Evolutionary conservation across 2,888 invertebrate genomes (phyloP).

Genomic region (Vanessa cardui): DNA sequence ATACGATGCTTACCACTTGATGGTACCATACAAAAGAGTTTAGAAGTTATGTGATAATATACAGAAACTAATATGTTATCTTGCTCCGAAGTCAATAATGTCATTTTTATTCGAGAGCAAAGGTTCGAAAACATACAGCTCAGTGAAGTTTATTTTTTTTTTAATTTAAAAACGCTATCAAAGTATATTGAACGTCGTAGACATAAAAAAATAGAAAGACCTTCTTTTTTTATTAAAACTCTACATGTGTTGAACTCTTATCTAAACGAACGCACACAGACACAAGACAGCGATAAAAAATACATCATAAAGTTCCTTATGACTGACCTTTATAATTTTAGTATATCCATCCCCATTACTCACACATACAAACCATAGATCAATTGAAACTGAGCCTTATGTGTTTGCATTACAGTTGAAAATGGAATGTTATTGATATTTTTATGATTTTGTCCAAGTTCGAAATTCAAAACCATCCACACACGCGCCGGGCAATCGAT

Average conservation of each 20-base stretch:
- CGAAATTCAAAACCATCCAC: slow-evolving; percentile 65
- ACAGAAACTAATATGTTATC: too few species aligned
- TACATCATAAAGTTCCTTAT: slow-evolving; percentile 16
- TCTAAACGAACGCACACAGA: slow-evolving; percentile 4
- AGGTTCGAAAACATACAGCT: not conserved
- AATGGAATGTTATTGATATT: not conserved
- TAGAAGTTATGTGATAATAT: too few species aligned
- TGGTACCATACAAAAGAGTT: too few species aligned
- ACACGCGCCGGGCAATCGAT: slow-evolving; percentile 77
- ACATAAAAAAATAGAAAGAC: slow-evolving; percentile 3
- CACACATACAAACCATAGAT: not conserved
- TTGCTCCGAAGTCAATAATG: too few species aligned
- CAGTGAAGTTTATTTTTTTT: not conserved
- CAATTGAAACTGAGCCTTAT: slow-evolving; percentile 2
- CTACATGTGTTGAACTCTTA: slow-evolving; percentile 1
- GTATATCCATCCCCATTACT: slow-evolving; percentile 12
- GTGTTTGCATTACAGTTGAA: not conserved
- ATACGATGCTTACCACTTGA: too few species aligned
- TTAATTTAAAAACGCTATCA: slow-evolving; percentile 2
- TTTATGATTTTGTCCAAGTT: slow-evolving; percentile 40
- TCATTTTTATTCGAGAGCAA: not conserved
- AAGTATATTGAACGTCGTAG: not conserved
- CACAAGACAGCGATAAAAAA: slow-evolving; percentile 6
- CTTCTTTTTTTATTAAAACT: not conserved
- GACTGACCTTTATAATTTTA: slow-evolving; percentile 14